Conservation (phyloP, 2,113 vertebrate species). For the Dinomys branickii region DNA sequence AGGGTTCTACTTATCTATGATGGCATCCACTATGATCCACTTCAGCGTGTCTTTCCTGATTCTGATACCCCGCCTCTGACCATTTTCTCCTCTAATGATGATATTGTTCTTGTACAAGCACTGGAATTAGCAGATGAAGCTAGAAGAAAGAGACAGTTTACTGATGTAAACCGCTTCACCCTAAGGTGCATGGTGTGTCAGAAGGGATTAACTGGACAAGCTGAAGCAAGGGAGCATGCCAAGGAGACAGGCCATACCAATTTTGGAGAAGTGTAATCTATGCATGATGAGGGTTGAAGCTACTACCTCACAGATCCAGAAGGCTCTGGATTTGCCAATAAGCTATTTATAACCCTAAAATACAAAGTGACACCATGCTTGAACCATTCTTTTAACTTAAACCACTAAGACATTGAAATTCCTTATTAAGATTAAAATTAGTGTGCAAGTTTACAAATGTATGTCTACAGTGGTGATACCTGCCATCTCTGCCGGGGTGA, state of each 20-base stretch:
- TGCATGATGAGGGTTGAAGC: slow-evolving; percentile 73
- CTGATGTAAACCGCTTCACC: slow-evolving; percentile 94
- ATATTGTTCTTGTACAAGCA: slow-evolving; percentile 94
- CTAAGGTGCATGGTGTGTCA: slow-evolving; percentile 98
- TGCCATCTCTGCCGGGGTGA: slow-evolving; percentile 65
- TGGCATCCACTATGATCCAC: slow-evolving; percentile 97
- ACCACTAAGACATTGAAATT: slow-evolving; percentile 75
- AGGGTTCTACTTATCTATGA: slow-evolving; percentile 97
- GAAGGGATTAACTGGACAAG: slow-evolving; percentile 95
- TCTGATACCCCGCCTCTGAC: slow-evolving; percentile 93
- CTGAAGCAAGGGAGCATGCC: slow-evolving; percentile 96
- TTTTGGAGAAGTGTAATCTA: slow-evolving; percentile 95
- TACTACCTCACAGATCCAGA: slow-evolving; percentile 92
- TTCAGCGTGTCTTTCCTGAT: slow-evolving; percentile 89
- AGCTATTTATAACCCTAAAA: slow-evolving; percentile 83
- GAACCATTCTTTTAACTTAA: slow-evolving; percentile 79
- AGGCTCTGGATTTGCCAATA: slow-evolving; percentile 82
- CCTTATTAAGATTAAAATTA: slow-evolving; percentile 80
- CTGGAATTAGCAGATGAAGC: slow-evolving; percentile 97
- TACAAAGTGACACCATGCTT: slow-evolving; percentile 81
- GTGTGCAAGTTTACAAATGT: slow-evolving; percentile 83
- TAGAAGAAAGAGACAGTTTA: slow-evolving; percentile 95
- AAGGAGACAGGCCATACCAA: slow-evolving; percentile 97
- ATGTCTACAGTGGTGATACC: slow-evolving; percentile 66
- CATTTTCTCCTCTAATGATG: slow-evolving; percentile 93